These are phyloP conservation scores for Calypte anna DNA, from an alignment of 2,113 vertebrate genomes.

Conservation along the genomic window DNA sequence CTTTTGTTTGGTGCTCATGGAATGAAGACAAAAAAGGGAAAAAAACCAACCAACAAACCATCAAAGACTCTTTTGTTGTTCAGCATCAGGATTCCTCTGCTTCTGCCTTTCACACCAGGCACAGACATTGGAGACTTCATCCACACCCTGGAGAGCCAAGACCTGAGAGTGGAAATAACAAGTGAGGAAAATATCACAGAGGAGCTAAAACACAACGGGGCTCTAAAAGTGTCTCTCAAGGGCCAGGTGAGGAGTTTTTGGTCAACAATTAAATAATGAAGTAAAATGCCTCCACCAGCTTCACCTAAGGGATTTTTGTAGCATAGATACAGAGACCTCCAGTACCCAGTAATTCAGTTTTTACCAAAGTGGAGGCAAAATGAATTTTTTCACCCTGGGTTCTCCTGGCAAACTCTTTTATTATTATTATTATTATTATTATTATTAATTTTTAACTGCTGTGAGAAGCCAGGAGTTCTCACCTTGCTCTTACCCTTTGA, in stretches of 20 bases:
- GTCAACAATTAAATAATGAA: not conserved
- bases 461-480: not conserved
- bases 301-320: not conserved
- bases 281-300: not conserved
- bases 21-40: not conserved
- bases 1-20: not conserved
- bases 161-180: constrained; percentile 85
- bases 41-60: not conserved
- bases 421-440: too few relatives aligned
- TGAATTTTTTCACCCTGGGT: not conserved
- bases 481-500: not conserved
- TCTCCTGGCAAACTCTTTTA: not conserved
- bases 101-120: constrained; percentile 65
- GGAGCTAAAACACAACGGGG: constrained; percentile 84
- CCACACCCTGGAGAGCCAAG: constrained; percentile 81
- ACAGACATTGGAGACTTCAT: constrained; percentile 86
- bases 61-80: not conserved
- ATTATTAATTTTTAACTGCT: not conserved
- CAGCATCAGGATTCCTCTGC: not conserved
- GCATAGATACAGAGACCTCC: not conserved
- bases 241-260: constrained; percentile 77
- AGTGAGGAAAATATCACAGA: constrained; percentile 79
- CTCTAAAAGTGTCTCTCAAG: constrained; percentile 82
- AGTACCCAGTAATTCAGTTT: not conserved
- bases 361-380: not conserved